phyloP scores from a whole-genome alignment of 2,797 vertebrate genomes.

The Cyclura pinguis region DNA sequence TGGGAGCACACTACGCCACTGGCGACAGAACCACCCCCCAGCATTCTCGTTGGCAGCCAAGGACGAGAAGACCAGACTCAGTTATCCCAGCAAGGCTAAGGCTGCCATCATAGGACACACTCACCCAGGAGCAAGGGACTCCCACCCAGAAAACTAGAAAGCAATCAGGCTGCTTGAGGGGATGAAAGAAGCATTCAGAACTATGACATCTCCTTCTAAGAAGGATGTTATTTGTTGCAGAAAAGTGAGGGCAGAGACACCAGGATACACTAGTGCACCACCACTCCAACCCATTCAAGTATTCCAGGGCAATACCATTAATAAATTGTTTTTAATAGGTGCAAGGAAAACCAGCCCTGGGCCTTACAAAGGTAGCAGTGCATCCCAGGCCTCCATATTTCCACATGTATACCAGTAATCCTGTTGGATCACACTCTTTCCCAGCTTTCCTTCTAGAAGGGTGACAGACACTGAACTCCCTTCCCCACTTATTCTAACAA shows the following conservation, averaged over 20 bases:
- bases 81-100: no score
- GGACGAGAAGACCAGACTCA: no score
- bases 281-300: not conserved
- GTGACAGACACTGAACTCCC: not conserved
- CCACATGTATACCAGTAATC: no score
- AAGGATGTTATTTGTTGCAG: not conserved
- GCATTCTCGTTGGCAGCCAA: no score
- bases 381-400: not conserved
- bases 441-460: not conserved
- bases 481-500: not conserved
- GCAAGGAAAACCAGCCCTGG: no score
- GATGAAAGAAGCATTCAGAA: not conserved
- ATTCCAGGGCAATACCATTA: not conserved
- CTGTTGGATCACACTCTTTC: not conserved
- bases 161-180: no score
- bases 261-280: no score
- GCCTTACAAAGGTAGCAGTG: not conserved
- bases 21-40: no score
- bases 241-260: not conserved
- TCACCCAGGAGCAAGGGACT: not conserved
- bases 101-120: not conserved
- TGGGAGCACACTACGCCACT: no score
- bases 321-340: not conserved
- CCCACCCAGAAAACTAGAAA: not conserved
- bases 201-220: not conserved